Conservation (phyloP, 2,888 invertebrate genomes). For the Megaustenia siamemsis region DNA sequence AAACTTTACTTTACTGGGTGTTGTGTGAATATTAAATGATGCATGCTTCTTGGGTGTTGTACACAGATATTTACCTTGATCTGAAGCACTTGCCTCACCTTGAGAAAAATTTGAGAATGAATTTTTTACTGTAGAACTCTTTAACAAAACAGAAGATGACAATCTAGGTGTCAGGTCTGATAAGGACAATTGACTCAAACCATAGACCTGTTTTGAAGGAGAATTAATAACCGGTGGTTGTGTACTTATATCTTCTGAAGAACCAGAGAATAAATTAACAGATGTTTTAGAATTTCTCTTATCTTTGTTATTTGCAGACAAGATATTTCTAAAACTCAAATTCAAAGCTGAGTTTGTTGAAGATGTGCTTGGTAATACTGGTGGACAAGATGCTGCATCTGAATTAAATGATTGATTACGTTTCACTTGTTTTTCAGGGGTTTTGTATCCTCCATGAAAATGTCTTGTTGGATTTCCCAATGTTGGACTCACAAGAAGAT, state of each 20-base stretch:
- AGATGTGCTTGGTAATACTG: neutral
- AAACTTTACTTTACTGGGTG: conserved; percentile 47
- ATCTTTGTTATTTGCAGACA: conserved; percentile 27
- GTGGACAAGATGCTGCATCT: conserved; percentile 41
- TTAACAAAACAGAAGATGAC: neutral
- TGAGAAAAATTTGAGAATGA: neutral
- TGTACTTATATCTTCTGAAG: neutral
- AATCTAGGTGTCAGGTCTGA: neutral
- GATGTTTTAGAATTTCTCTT: neutral
- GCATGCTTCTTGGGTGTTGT: conserved; percentile 5
- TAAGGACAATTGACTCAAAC: neutral
- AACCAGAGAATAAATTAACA: neutral
- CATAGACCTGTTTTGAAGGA: neutral
- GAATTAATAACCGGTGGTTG: neutral
- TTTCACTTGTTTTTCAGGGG: conserved; percentile 39
- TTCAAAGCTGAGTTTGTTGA: neutral
- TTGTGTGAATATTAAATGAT: neutral
- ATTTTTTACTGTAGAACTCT: neutral
- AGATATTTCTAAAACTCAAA: conserved; percentile 39
- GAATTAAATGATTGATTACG: neutral
- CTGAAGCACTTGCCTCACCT: neutral
- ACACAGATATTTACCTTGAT: neutral
- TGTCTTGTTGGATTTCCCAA: neutral
- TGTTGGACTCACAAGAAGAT: conserved; percentile 3
- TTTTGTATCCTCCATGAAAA: conserved; percentile 30